Evolutionary conservation across 1,140 invertebrate species (phyloP).

Genomic region (Sitophilus oryzae): DNA sequence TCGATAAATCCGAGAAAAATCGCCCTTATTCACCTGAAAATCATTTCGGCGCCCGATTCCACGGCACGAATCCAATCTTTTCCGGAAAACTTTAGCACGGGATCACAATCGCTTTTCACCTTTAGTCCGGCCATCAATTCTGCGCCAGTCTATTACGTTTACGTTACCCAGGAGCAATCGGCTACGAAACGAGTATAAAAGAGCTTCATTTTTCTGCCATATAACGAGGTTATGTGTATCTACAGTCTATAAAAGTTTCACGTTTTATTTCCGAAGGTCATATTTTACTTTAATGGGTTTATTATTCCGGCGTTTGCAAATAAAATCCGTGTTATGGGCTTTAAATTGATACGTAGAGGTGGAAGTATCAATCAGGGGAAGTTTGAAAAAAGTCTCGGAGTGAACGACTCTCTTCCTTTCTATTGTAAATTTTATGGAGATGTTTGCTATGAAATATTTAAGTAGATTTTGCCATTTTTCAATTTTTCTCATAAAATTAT

Average conservation of each 20-base stretch:
- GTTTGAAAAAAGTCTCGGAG: conserved; percentile 1
- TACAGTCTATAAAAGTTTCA: conserved; percentile 33
- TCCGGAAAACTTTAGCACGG: conserved; percentile 34
- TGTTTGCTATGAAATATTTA: too few species aligned
- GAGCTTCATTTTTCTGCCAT: conserved; percentile 38
- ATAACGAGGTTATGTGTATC: conserved; percentile 34
- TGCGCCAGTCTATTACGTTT: conserved; percentile 39
- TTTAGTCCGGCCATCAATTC: conserved; percentile 40
- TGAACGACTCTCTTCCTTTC: too few species aligned
- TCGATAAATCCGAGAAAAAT: neutral
- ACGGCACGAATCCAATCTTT: conserved; percentile 38
- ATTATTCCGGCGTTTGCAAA: conserved; percentile 24
- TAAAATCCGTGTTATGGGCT: conserved; percentile 24
- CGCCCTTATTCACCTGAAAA: conserved; percentile 6
- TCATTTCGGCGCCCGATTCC: conserved; percentile 19
- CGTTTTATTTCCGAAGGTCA: conserved; percentile 23
- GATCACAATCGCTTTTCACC: conserved; percentile 40
- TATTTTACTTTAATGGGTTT: conserved; percentile 26
- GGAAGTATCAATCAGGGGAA: conserved; percentile 21
- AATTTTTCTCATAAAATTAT: too few species aligned
- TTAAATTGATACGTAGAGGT: conserved; percentile 29
- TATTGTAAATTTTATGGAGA: too few species aligned
- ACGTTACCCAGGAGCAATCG: conserved; percentile 34
- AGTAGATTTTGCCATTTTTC: too few species aligned
- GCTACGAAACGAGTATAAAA: conserved; percentile 36